Base-by-base conservation (phyloP, 2,888 invertebrate genomes). In the Geotrupes spiniger region DNA sequence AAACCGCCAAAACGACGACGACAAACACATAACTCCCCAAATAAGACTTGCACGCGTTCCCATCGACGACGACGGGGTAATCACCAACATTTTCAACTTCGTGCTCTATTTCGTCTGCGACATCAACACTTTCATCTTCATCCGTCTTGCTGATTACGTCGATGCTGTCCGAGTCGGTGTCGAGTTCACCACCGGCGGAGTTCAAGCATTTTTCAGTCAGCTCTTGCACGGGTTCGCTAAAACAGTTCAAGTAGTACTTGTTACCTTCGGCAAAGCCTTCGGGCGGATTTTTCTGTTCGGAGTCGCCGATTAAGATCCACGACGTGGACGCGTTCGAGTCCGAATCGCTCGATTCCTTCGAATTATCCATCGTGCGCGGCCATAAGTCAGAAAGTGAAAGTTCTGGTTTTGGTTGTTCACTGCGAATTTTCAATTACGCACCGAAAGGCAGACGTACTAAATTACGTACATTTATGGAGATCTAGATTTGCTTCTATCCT, bases 101-200 rank as follows among this genome's bases (percentile, higher is more conserved):
- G n/a, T n/a, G n/a, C 9, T 28, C 33, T 16, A 17, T 39, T 28
- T 43, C 42, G n/a, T 54, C 46, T 16, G 41, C 46, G n/a, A 33
- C 21, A 25, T 17, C 15, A 25, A 26, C 28, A 11, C 29, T 42
- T 4, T 41, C 41, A 9, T 14, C 29, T 36, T 42, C 39, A 33
- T 60, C 60, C 52, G 51, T 56, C 42, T 60, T 57, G 43, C 58
- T 59, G 25, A 60, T 59, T n/a, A 59, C 46, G 25, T 58, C 59
- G 15, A 60, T 54, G 2, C 60, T 56, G 45, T 60, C 60, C 1
- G 59, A 54, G 15, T 58, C 58, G 9, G 52, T 52, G 36, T 58
- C 58, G 15, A 42, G 28, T 33, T 57, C 57, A n/a, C 48, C 41
- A 17, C 42, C 25, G 1, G 31, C 42, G 12, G 48, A 43, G 15